Percentiles rank a stretch among this genome's conserved stretches.
Conservation (phyloP, 2,113 vertebrate genomes). For the Rhea pennata region DNA sequence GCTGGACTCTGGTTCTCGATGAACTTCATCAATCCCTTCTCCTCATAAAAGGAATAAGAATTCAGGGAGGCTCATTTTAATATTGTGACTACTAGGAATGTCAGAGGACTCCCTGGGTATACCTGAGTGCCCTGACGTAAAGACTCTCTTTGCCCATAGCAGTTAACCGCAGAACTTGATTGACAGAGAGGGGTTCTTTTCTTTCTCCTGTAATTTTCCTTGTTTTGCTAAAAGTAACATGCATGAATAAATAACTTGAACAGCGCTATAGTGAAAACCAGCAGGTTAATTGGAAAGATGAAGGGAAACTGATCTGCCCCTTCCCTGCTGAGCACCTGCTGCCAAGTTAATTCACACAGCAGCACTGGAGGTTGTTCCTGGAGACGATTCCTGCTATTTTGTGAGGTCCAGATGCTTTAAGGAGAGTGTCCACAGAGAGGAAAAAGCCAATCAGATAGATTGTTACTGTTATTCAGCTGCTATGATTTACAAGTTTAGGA, state of each 20-base stretch:
- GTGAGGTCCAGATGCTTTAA: not conserved
- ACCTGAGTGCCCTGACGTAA: not conserved
- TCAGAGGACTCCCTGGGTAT: not conserved
- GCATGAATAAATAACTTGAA: slow-evolving; percentile 26
- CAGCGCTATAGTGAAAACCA: not conserved
- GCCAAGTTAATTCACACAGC: slow-evolving; percentile 41
- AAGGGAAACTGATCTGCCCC: not conserved
- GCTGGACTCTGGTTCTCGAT: not conserved
- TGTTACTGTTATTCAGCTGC: slow-evolving; percentile 31
- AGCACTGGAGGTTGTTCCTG: slow-evolving; percentile 24
- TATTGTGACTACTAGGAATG: not conserved
- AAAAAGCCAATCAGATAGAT: slow-evolving; percentile 34
- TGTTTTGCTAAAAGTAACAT: slow-evolving; percentile 11
- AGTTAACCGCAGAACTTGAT: not conserved
- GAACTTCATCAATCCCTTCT: not conserved
- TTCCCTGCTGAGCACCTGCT: slow-evolving; percentile 52
- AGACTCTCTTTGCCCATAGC: not conserved
- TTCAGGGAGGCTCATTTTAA: not conserved
- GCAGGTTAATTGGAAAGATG: slow-evolving; percentile 54
- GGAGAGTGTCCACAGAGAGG: not conserved
- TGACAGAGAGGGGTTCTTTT: not conserved
- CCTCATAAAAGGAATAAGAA: not conserved
- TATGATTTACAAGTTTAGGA: slow-evolving; percentile 27
- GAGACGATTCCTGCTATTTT: slow-evolving; percentile 24
- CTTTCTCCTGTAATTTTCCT: not conserved